These are phyloP conservation scores for Hydrophis major DNA, from an alignment of 2,797 vertebrate species.

Conservation along the genomic window DNA sequence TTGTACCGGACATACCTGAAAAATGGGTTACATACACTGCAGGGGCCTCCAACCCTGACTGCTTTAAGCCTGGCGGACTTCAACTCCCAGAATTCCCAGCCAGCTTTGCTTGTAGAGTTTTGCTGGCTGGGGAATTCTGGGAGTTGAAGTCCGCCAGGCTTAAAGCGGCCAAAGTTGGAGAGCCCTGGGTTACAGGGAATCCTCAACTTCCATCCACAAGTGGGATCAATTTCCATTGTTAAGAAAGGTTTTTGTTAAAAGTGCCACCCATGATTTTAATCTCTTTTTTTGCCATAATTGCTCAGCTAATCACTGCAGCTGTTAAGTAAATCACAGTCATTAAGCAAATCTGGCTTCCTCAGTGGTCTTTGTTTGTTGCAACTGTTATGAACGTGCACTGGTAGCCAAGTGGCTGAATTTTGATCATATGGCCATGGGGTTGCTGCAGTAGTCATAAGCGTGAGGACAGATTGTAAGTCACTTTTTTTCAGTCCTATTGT, in stretches of 20 bases:
- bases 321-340: neutral
- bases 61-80: no score
- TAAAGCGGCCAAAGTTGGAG: no score
- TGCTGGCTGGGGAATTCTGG: no score
- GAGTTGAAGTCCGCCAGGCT: no score
- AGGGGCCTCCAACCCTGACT: no score
- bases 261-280: neutral
- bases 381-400: neutral
- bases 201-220: neutral
- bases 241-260: neutral
- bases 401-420: neutral
- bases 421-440: neutral
- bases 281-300: neutral
- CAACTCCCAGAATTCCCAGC: no score
- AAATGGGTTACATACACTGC: neutral
- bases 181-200: neutral
- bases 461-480: neutral
- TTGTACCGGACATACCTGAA: neutral
- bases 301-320: neutral
- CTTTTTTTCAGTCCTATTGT: neutral
- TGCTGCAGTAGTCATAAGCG: neutral
- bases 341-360: neutral
- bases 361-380: neutral
- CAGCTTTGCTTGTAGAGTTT: no score
- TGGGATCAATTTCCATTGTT: neutral